Evolutionary conservation across 2,888 invertebrate species (phyloP), one percentile per base, ranked within the genome.

Genomic region (Melolontha melolontha): DNA sequence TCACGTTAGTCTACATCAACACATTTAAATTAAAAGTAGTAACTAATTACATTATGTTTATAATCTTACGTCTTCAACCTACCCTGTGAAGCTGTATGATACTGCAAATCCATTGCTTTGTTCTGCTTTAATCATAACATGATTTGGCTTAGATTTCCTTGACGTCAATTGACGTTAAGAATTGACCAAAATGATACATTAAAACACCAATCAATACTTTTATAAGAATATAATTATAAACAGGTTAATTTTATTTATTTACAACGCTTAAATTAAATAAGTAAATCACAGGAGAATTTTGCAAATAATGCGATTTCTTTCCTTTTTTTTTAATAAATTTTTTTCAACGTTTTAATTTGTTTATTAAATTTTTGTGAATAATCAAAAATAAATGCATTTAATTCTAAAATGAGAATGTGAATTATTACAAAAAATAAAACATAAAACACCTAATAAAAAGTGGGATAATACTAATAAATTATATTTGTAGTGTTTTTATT

Each of bases 401-500:
- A 12, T 57, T 57, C 39, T 41, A 41, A 41, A 40, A 39, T 41
- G 40, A 22, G 8, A 57, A 57, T 57, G 50, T 17, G 50, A 5
- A 5, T 12, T 11, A 16, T 22, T 57, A 10, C 11, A 7, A 39
- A 27, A 41, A n/a, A 44, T 16, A 40, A 44, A 34, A 49, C 29
- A 49, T 8, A 16, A 39, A 10, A 40, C 39, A 16, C 16, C 40
- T 16, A 17, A 34, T 16, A 47, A 29, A 11, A 17, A 16, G 17
- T 47, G n/a, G 5, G 2, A 5, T 47, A 42, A 44, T 57, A 68
- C 85, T 81, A 88, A 81, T 87, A 88, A 79, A 88, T 87, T 65
- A 87, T 85, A 78, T 87, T 84, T 41, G 85, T 85, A 41, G 86
- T 82, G 71, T 86, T 85, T 73, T 86, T 85, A 72, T 83, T 86